A percentile compares a stretch with the other conserved stretches of the same genome.
Evolutionary conservation across 2,113 vertebrate species (phyloP).

Genomic region (Oxygymnocypris stewartii): DNA sequence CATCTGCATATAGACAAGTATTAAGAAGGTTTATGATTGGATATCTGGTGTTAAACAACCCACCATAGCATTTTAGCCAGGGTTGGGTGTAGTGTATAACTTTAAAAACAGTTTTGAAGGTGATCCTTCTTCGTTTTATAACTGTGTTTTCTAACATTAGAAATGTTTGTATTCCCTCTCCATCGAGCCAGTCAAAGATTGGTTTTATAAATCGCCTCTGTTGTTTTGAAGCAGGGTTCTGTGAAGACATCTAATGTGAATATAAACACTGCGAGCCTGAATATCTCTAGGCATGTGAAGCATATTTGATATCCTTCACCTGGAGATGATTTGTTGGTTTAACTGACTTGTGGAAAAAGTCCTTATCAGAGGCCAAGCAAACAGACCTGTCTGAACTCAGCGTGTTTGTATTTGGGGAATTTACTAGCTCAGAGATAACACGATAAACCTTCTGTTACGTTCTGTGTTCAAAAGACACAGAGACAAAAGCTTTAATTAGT

Average conservation of each 20-base stretch:
- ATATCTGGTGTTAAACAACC: background rate
- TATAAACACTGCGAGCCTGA: conserved; percentile 26
- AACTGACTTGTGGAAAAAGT: conserved; percentile 34
- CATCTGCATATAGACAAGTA: background rate
- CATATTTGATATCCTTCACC: conserved; percentile 43
- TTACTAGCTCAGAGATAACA: conserved; percentile 25
- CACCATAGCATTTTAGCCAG: background rate
- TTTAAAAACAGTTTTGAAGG: background rate
- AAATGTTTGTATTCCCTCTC: conserved; percentile 6
- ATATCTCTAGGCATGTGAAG: conserved; percentile 34
- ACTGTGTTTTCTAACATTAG: background rate
- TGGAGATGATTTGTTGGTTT: conserved; percentile 48
- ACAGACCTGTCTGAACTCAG: conserved; percentile 30
- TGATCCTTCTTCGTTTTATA: background rate
- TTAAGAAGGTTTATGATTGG: background rate
- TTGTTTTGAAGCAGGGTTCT: conserved; percentile 29
- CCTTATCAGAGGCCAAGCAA: conserved; percentile 49
- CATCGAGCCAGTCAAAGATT: background rate
- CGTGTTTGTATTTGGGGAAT: conserved; percentile 43
- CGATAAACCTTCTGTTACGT: conserved; percentile 24
- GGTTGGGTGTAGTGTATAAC: background rate
- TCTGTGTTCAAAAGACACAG: conserved; percentile 40
- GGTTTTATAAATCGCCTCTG: background rate
- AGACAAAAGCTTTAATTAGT: conserved; percentile 52
- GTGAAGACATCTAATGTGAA: conserved; percentile 28